These are phyloP conservation scores for Eubasilissa splendida DNA, from an alignment of 2,888 invertebrate species.

Conservation along the genomic window DNA sequence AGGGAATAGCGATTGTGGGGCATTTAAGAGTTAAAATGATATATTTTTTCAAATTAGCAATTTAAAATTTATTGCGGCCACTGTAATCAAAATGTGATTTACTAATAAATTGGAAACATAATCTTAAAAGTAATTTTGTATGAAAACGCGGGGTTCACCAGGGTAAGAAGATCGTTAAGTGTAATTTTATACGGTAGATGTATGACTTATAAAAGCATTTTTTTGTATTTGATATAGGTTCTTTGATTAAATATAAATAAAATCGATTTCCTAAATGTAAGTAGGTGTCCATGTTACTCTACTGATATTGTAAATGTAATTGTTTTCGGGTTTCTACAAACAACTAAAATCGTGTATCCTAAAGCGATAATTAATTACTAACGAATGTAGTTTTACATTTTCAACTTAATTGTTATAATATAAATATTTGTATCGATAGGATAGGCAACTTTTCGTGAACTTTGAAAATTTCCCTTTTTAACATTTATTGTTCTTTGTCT, in stretches of 20 bases:
- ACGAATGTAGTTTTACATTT: constrained; percentile 60
- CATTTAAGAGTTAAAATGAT: not conserved
- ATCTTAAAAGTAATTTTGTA: constrained; percentile 63
- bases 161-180: constrained; percentile 72
- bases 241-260: constrained; percentile 4
- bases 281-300: constrained; percentile 50
- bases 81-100: constrained; percentile 53
- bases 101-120: constrained; percentile 52
- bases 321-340: constrained; percentile 47
- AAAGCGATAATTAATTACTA: constrained; percentile 71
- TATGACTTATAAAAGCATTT: constrained; percentile 44
- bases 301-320: constrained; percentile 38
- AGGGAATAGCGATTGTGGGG: not conserved
- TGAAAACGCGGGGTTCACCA: constrained; percentile 73
- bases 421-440: constrained; percentile 40
- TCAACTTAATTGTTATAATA: constrained; percentile 54
- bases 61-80: constrained; percentile 38
- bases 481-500: not conserved
- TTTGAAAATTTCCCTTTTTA: not conserved
- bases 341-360: constrained; percentile 67
- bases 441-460: constrained; percentile 2
- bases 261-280: constrained; percentile 44
- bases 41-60: constrained; percentile 41
- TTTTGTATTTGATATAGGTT: constrained; percentile 8
- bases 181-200: constrained; percentile 61